Base-by-base conservation (phyloP, 1,140 invertebrate species). In the Drosophila trapezifrons region DNA sequence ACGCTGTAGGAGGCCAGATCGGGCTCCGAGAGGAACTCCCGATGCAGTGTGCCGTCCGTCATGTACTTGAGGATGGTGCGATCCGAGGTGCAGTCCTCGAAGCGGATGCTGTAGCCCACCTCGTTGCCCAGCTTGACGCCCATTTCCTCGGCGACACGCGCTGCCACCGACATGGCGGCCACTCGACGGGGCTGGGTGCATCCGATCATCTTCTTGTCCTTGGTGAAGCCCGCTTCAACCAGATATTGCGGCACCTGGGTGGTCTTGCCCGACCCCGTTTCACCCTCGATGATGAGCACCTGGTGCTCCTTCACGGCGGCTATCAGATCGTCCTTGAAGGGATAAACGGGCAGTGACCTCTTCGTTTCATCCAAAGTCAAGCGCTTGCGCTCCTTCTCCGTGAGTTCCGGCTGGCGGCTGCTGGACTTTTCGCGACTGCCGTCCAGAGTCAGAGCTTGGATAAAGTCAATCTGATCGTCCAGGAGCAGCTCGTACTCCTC, bases 81-180 rank as follows among this genome's bases (percentile, higher is more conserved):
- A 63, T 98, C 95, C 15, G 97, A 98, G 4, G 98, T 99, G 81
- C 99, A 99, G 93, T 99, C 99, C 94, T 99, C 99, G 94, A 99
- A 99, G 91, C 99, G 94, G 80, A 99, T 99, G 80, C 97, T 98
- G 92, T 99, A 99, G 37, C 99, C 99, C 63, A 99, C 99, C 95
- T 99, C 98, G 92, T 99, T 97, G 10, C 99, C 99, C n/a, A 99
- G 93, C 91, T 96, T 96, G 0, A 99, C 98, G 93, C 98, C 97
- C 98, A 99, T 99, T 95, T 99, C 99, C 93, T 99, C 98, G n/a
- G 98, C 98, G 2, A 99, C 98, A 93, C 99, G 95, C 40, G 98
- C 97, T 42, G 99, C 98, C n/a, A 99, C 99, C 25, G 98, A 99
- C 98, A 99, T 99, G 10, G 99, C 98, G 40, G 99, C 99, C 25